Evolutionary conservation across 2,113 vertebrate species (phyloP).

Genomic region (Morone chrysops): DNA sequence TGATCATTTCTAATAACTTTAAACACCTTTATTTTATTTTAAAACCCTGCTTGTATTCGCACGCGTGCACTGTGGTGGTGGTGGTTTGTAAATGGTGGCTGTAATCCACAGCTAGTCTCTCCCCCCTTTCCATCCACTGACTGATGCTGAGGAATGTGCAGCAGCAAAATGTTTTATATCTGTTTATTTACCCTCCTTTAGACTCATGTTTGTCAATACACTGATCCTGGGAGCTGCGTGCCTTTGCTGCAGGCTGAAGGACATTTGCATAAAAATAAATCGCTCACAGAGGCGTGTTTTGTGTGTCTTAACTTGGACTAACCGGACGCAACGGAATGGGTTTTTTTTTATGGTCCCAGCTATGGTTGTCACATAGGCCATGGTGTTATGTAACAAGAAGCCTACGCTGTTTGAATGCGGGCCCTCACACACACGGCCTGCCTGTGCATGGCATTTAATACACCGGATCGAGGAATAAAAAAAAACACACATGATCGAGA

Average conservation of each 20-base stretch:
- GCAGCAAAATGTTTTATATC: constrained; percentile 40
- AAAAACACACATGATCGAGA: constrained; percentile 23
- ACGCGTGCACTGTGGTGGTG: neutral
- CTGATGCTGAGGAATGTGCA: constrained; percentile 79
- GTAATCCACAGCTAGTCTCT: neutral
- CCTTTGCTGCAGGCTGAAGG: constrained; percentile 39
- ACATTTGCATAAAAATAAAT: constrained; percentile 18
- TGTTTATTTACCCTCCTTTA: constrained; percentile 55
- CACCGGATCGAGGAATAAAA: constrained; percentile 35
- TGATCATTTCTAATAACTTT: constrained; percentile 41
- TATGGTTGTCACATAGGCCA: constrained; percentile 80
- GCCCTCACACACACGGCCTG: constrained; percentile 68
- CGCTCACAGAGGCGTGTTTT: constrained; percentile 41
- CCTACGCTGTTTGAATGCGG: constrained; percentile 82
- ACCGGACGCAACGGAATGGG: constrained; percentile 62
- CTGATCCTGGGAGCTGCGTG: neutral
- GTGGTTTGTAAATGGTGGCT: neutral
- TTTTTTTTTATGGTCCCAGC: constrained; percentile 63
- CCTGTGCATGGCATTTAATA: constrained; percentile 57
- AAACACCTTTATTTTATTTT: neutral
- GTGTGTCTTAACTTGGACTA: constrained; percentile 45
- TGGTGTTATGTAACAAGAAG: constrained; percentile 84
- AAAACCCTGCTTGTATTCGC: neutral
- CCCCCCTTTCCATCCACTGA: constrained; percentile 8
- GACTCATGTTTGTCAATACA: constrained; percentile 29